phyloP scores from a whole-genome alignment of 2,888 invertebrate species.

The Oasisia sp. region DNA sequence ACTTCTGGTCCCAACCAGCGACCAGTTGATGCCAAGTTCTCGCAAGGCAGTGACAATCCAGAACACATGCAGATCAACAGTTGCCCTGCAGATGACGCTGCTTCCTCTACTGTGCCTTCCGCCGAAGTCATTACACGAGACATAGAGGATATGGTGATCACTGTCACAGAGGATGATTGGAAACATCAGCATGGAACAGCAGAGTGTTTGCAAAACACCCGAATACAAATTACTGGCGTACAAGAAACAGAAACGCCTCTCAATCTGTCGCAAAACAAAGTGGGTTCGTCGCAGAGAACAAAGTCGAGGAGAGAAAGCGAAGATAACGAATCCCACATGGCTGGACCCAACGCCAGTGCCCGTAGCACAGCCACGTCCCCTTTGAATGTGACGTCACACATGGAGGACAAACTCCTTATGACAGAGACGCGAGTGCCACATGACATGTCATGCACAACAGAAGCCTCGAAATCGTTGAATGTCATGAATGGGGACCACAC shows the following conservation, averaged over 20 bases:
- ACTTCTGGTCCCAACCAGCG: neutral
- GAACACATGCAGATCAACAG: neutral
- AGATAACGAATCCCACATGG: neutral
- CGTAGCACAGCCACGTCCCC: neutral
- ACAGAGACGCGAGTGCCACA: neutral
- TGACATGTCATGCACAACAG: neutral
- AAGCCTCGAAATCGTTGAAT: neutral
- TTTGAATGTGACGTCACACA: neutral
- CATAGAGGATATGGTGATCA: neutral
- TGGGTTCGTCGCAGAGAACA: too few species aligned
- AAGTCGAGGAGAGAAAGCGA: neutral
- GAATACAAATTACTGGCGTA: neutral
- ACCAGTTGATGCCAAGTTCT: neutral
- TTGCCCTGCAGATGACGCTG: neutral
- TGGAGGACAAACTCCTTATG: neutral
- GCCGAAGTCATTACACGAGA: neutral
- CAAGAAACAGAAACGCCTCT: neutral
- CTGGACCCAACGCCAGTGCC: neutral
- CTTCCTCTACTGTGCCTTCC: neutral
- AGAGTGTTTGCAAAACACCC: neutral
- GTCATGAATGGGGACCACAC: neutral
- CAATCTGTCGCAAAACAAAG: neutral
- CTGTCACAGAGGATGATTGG: neutral
- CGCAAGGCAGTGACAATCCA: neutral
- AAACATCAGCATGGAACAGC: neutral